These are phyloP conservation scores for Hydropsyche betteni DNA, from an alignment of 2,888 invertebrate genomes.

Conservation along the genomic window DNA sequence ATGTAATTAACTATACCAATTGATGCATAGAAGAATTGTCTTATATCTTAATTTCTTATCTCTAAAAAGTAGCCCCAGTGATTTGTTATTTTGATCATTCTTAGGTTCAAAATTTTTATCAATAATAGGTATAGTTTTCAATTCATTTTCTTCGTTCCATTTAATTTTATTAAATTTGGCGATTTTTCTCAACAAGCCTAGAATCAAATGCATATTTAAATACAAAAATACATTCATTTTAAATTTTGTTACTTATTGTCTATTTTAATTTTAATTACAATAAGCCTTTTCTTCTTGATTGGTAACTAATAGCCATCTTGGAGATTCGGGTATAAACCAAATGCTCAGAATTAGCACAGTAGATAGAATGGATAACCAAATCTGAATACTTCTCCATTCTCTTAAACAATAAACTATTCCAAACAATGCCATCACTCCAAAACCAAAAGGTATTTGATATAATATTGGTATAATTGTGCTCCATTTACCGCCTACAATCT, in stretches of 20 bases:
- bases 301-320: slow-evolving; percentile 70
- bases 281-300: slow-evolving; percentile 65
- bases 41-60: slow-evolving; percentile 64
- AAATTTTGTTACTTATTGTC: background rate
- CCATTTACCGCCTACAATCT: slow-evolving; percentile 70
- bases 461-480: slow-evolving; percentile 69
- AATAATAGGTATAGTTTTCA: background rate
- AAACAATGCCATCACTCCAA: slow-evolving; percentile 69
- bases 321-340: slow-evolving; percentile 70
- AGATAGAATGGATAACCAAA: slow-evolving; percentile 65
- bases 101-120: no score
- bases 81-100: background rate
- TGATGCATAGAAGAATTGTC: slow-evolving; percentile 63
- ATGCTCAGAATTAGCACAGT: slow-evolving; percentile 62
- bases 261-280: slow-evolving; percentile 54
- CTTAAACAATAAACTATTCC: slow-evolving; percentile 66
- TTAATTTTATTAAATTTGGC: slow-evolving; percentile 57
- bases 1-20: slow-evolving; percentile 62
- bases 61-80: slow-evolving; percentile 60
- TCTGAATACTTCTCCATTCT: slow-evolving; percentile 71
- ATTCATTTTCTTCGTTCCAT: background rate
- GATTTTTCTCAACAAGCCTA: slow-evolving; percentile 57
- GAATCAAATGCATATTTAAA: slow-evolving; percentile 39
- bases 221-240: background rate
- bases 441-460: slow-evolving; percentile 71